A percentile compares a stretch with the other conserved stretches of the same genome.
phyloP scores from a whole-genome alignment of 2,113 vertebrate genomes.

The Pachycephala philippinensis region DNA sequence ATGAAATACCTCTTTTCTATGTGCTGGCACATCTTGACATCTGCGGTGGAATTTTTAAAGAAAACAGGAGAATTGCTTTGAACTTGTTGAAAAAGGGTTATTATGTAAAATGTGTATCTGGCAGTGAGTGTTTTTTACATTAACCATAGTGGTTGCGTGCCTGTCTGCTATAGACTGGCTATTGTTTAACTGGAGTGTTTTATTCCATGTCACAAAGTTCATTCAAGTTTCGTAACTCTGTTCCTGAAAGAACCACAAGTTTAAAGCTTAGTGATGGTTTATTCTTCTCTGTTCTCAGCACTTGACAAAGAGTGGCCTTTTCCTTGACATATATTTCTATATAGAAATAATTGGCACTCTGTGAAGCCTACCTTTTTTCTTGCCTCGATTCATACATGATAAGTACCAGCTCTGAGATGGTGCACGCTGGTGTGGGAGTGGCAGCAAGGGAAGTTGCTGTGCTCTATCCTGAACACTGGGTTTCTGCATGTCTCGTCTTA shows the following conservation, averaged over 20 bases:
- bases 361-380: not conserved
- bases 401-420: not conserved
- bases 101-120: constrained; percentile 41
- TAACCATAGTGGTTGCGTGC: not conserved
- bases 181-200: constrained; percentile 1
- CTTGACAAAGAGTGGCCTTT: constrained; percentile 9
- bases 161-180: not conserved
- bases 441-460: not conserved
- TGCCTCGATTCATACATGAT: accelerated
- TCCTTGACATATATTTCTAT: constrained; percentile 8
- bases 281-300: not conserved
- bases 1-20: constrained; percentile 12
- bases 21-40: constrained; percentile 38
- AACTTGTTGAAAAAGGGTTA: constrained; percentile 27
- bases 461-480: accelerated
- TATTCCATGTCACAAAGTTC: not conserved
- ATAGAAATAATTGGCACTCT: not conserved
- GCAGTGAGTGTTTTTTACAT: not conserved
- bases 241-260: not conserved
- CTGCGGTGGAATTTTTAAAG: not conserved
- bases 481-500: not conserved
- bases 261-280: not conserved
- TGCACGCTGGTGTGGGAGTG: not conserved
- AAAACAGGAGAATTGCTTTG: constrained; percentile 41
- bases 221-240: not conserved